These are phyloP conservation scores for Lanius collurio DNA, from an alignment of 2,113 vertebrate species.

Conservation along the genomic window DNA sequence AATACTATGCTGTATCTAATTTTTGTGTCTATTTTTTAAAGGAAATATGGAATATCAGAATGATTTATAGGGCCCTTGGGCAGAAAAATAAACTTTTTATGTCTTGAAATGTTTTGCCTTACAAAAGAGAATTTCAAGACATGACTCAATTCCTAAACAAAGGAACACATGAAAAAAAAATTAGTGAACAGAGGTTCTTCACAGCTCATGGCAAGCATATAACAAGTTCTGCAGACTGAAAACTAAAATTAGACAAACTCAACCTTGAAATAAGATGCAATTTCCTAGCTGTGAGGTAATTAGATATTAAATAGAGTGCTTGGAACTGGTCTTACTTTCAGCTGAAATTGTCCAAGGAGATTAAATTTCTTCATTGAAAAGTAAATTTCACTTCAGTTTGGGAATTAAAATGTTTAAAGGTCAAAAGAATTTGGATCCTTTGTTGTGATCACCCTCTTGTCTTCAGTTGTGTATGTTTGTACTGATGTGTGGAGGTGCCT, in stretches of 20 bases:
- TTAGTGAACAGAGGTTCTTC: not conserved
- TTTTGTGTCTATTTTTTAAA: not conserved
- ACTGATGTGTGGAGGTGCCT: not conserved
- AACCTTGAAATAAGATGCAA: not conserved
- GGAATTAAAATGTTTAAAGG: not conserved
- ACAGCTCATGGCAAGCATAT: not conserved
- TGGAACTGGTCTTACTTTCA: not conserved
- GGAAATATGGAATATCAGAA: not conserved
- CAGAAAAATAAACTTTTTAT: not conserved
- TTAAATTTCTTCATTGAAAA: not conserved
- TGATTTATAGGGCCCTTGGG: not conserved
- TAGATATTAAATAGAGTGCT: not conserved
- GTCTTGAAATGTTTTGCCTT: not conserved
- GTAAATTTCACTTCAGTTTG: not conserved
- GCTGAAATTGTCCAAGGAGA: not conserved
- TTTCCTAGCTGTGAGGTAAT: not conserved
- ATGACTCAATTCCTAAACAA: not conserved
- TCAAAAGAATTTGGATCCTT: not conserved
- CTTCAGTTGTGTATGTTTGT: not conserved
- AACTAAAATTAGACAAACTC: slow-evolving; percentile 11
- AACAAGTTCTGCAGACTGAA: not conserved
- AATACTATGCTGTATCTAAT: not conserved
- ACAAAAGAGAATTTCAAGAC: not conserved
- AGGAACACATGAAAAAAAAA: not conserved
- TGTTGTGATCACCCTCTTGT: not conserved